A percentile compares a stretch with the other conserved stretches of the same genome.
Conservation (phyloP, 2,888 invertebrate species). For the Campoplex nolae region DNA sequence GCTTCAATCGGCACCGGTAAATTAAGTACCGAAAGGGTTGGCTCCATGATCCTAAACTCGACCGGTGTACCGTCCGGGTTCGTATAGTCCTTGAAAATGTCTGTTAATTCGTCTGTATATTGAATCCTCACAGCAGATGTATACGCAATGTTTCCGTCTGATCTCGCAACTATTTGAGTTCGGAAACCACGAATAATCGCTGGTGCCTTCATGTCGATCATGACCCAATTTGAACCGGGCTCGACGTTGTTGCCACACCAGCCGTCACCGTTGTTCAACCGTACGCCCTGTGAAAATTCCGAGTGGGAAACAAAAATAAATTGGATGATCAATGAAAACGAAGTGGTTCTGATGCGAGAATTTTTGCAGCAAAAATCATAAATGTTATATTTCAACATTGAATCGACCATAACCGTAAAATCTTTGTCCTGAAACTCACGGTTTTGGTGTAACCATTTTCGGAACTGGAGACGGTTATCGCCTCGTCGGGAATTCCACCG, state of each 20-base stretch:
- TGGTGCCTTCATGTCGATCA: conserved; percentile 94
- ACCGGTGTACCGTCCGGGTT: conserved; percentile 97
- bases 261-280: conserved; percentile 93
- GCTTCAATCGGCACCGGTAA: conserved; percentile 96
- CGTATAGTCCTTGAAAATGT: conserved; percentile 95
- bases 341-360: not conserved
- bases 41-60: conserved; percentile 95
- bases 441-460: conserved; percentile 94
- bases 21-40: conserved; percentile 95
- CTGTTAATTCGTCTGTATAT: conserved; percentile 95
- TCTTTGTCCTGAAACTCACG: conserved; percentile 85
- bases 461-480: conserved; percentile 93
- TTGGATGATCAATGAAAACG: not conserved
- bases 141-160: conserved; percentile 94
- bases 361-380: not conserved
- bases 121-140: conserved; percentile 94
- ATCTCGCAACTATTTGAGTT: conserved; percentile 94
- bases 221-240: conserved; percentile 95
- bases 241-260: conserved; percentile 96
- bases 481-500: conserved; percentile 95
- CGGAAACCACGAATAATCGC: conserved; percentile 95
- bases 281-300: conserved; percentile 88
- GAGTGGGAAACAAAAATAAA: not conserved
- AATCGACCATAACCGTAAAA: not conserved
- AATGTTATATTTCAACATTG: not conserved